phyloP scores from a whole-genome alignment of 2,888 invertebrate genomes.

The Eupithecia vulgata region DNA sequence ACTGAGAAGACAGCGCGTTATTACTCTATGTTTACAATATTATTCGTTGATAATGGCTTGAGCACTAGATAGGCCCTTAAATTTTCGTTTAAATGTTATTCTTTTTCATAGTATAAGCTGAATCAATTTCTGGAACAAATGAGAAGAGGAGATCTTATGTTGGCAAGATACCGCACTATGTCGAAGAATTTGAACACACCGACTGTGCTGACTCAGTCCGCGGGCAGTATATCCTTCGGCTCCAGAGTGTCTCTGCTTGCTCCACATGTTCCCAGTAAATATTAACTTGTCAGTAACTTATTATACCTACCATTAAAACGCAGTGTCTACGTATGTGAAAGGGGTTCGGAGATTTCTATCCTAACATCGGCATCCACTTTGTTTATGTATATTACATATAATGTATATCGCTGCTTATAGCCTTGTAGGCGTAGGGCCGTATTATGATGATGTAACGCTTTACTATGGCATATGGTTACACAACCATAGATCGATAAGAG shows the following conservation, averaged over 20 bases:
- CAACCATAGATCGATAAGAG: too few species aligned
- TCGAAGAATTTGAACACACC: constrained; percentile 67
- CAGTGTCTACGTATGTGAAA: too few species aligned
- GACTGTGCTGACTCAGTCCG: constrained; percentile 66
- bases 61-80: not conserved
- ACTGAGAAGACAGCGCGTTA: too few species aligned
- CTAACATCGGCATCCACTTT: too few species aligned
- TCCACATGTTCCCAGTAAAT: constrained; percentile 69
- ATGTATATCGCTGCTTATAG: too few species aligned
- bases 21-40: too few species aligned
- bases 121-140: constrained; percentile 73
- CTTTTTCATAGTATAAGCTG: constrained; percentile 62
- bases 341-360: too few species aligned
- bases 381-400: too few species aligned
- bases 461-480: too few species aligned
- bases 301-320: too few species aligned
- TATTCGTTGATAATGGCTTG: not conserved
- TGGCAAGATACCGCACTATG: constrained; percentile 76
- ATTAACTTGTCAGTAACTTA: not conserved
- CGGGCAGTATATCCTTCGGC: constrained; percentile 68
- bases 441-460: too few species aligned
- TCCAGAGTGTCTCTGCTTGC: constrained; percentile 68
- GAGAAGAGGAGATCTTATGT: constrained; percentile 74
- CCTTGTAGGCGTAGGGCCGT: too few species aligned
- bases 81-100: not conserved